Conservation (phyloP, 1,140 invertebrate genomes). For the Drosophila elegans region DNA sequence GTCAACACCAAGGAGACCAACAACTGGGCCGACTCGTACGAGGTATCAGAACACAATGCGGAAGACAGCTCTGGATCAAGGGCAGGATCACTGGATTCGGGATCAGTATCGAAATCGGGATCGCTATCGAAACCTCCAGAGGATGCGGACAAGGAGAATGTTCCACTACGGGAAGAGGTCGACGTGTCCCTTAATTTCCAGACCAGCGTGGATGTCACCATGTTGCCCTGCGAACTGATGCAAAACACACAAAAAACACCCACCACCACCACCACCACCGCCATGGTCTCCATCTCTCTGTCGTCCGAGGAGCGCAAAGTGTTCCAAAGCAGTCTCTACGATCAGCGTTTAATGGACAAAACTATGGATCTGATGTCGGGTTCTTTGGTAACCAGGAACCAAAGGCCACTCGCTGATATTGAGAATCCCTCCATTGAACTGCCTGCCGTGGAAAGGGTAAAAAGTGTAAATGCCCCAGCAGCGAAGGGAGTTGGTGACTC, state of each 20-base stretch:
- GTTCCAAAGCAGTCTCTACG: constrained; percentile 24
- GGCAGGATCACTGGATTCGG: neutral
- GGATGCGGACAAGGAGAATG: constrained; percentile 53
- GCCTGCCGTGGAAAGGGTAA: neutral
- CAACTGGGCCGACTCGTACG: constrained; percentile 64
- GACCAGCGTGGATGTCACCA: constrained; percentile 57
- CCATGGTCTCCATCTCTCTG: constrained; percentile 1
- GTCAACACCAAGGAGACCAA: constrained; percentile 47
- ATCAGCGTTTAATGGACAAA: constrained; percentile 33
- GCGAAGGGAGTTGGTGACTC: constrained; percentile 8
- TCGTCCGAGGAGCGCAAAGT: constrained; percentile 25
- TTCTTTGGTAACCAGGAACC: constrained; percentile 6
- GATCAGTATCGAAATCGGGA: constrained; percentile 7
- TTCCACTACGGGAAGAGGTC: constrained; percentile 3
- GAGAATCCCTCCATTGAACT: neutral
- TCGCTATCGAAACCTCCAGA: neutral
- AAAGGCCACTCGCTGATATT: neutral
- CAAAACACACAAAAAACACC: constrained; percentile 1
- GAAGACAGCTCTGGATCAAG: constrained; percentile 44
- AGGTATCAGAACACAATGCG: constrained; percentile 62
- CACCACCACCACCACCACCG: constrained; percentile 18
- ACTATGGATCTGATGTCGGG: constrained; percentile 57
- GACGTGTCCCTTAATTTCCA: constrained; percentile 51
- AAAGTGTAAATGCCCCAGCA: neutral
- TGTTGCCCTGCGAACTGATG: constrained; percentile 49